Conservation (phyloP, 23 tunicate genomes). For the Halocynthia aurantium region DNA sequence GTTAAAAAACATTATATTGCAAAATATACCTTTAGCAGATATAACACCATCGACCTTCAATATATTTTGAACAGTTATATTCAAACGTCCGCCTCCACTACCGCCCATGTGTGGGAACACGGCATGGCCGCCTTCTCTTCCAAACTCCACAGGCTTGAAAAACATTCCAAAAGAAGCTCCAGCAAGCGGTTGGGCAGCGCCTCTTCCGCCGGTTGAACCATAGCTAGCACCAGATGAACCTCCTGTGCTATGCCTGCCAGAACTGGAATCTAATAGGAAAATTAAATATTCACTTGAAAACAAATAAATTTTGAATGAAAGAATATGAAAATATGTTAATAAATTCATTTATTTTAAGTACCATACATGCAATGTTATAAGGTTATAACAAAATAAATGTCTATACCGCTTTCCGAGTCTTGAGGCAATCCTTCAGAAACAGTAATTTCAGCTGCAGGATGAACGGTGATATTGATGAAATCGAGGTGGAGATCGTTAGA, state of each 20-base stretch:
- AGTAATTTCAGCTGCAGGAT: constrained; percentile 17
- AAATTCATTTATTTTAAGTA: too few relatives aligned
- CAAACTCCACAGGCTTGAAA: constrained; percentile 17
- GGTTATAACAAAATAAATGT: not conserved
- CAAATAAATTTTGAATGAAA: not conserved
- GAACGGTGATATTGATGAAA: constrained; percentile 17
- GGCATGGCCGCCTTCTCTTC: constrained; percentile 15
- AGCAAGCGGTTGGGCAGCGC: constrained; percentile 4
- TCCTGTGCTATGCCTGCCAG: not conserved
- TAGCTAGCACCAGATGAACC: constrained; percentile 28
- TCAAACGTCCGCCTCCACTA: constrained; percentile 21
- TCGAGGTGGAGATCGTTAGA: constrained; percentile 25
- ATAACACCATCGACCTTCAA: constrained; percentile 15
- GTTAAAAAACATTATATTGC: too few relatives aligned
- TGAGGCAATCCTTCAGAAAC: constrained; percentile 16
- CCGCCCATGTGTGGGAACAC: constrained; percentile 20
- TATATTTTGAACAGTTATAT: constrained; percentile 7
- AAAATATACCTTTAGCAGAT: constrained; percentile 9
- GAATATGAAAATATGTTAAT: too few relatives aligned
- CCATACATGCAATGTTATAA: not conserved
- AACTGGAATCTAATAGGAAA: not conserved
- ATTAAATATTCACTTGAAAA: not conserved
- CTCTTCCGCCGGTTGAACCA: constrained; percentile 21
- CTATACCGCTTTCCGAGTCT: constrained; percentile 2
- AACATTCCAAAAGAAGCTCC: constrained; percentile 16